These are phyloP conservation scores for Ageneiosus marmoratus DNA, from an alignment of 2,113 vertebrate genomes.

Conservation along the genomic window DNA sequence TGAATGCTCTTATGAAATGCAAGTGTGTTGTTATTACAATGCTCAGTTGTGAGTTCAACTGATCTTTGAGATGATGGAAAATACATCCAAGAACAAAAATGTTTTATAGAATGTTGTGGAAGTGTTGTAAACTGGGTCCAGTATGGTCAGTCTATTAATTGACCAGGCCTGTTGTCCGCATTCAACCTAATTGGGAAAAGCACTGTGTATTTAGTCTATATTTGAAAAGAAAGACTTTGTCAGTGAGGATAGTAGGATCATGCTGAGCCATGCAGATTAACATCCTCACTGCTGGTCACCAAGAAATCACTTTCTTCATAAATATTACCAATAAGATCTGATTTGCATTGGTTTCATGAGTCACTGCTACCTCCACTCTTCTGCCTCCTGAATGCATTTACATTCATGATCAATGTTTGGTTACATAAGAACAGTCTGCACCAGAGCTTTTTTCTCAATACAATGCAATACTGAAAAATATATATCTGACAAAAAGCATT, in stretches of 20 bases:
- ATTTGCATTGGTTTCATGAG: constrained; percentile 30
- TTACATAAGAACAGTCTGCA: background rate
- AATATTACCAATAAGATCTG: background rate
- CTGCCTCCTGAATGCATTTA: background rate
- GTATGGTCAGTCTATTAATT: constrained; percentile 11
- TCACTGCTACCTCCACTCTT: constrained; percentile 27
- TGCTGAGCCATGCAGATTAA: constrained; percentile 33
- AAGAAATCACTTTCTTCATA: background rate
- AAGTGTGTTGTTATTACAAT: background rate
- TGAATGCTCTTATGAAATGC: background rate
- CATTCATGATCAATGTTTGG: background rate
- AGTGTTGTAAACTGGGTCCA: background rate
- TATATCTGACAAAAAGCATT: background rate
- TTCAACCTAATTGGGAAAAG: constrained; percentile 28
- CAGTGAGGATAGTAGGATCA: background rate
- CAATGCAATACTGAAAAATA: background rate
- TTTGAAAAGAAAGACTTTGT: constrained; percentile 28
- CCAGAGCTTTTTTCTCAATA: background rate
- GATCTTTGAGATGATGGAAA: constrained; percentile 14
- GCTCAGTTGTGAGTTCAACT: constrained; percentile 23
- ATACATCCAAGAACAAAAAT: background rate
- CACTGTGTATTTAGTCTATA: constrained; percentile 25
- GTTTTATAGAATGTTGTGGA: background rate
- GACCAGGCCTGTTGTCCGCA: constrained; percentile 39
- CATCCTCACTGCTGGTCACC: background rate